phyloP scores from a whole-genome alignment of 1,140 invertebrate genomes.

The Drosophila gunungcola region DNA sequence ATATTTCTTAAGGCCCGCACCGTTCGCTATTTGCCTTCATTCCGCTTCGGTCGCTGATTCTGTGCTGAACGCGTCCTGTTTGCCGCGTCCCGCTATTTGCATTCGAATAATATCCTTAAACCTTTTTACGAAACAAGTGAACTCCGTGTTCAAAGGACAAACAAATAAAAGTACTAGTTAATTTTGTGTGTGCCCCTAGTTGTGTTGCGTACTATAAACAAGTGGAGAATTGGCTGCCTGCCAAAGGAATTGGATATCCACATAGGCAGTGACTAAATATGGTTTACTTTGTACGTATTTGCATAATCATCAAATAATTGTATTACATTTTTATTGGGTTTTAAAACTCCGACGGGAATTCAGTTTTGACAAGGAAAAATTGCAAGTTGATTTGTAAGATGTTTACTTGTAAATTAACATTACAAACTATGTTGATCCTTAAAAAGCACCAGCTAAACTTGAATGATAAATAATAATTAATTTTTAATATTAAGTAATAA shows the following conservation, averaged over 20 bases:
- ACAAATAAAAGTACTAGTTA: constrained; percentile 13
- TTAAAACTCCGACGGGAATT: constrained; percentile 11
- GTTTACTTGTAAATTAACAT: no score
- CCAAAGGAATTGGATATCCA: constrained; percentile 70
- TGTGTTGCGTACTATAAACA: constrained; percentile 9
- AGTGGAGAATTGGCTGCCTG: constrained; percentile 29
- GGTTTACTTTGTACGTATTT: constrained; percentile 84
- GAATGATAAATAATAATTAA: no score
- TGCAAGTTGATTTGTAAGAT: no score
- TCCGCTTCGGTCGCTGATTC: constrained; percentile 79
- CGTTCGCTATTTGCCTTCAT: constrained; percentile 66
- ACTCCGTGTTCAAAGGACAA: background rate
- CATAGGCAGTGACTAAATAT: constrained; percentile 78
- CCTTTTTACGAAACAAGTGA: constrained; percentile 44
- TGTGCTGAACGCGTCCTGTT: constrained; percentile 68
- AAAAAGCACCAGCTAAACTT: no score
- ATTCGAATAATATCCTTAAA: constrained; percentile 5
- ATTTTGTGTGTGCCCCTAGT: constrained; percentile 19
- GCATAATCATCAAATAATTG: background rate
- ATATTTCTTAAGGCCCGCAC: constrained; percentile 77
- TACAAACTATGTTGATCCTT: no score
- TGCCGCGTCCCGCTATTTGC: constrained; percentile 30
- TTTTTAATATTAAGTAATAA: no score
- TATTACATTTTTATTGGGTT: no score
- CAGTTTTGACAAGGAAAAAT: no score